Conservation (phyloP, 2,888 invertebrate species). For the Cryptocephalus moraei region DNA sequence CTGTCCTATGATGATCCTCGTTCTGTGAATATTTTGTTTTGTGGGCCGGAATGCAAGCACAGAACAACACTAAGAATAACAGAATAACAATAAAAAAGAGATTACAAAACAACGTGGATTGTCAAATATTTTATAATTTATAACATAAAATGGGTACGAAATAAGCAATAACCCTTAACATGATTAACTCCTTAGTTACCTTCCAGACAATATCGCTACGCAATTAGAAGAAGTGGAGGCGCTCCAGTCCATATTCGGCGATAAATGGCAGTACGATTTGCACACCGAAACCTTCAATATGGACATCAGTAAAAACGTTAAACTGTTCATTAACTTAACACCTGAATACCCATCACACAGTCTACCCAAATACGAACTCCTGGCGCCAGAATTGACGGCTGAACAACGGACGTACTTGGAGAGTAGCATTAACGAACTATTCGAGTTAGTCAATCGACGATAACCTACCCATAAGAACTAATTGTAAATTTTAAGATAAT, state of each 20-base stretch:
- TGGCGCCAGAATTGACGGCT: slow-evolving; percentile 59
- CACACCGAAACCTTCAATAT: slow-evolving; percentile 48
- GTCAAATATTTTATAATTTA: no score
- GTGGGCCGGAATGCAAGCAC: no score
- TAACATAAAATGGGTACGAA: no score
- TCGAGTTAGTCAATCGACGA: slow-evolving; percentile 46
- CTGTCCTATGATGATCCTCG: no score
- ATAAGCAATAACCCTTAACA: no score
- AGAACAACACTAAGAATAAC: no score
- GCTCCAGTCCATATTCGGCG: slow-evolving; percentile 58
- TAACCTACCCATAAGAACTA: neutral
- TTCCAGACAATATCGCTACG: slow-evolving; percentile 23
- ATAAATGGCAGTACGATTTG: slow-evolving; percentile 55
- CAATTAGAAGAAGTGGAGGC: slow-evolving; percentile 60
- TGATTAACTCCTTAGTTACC: no score
- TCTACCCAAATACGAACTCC: slow-evolving; percentile 60
- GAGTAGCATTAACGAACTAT: slow-evolving; percentile 50
- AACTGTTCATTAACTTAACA: slow-evolving; percentile 54
- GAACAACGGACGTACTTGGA: slow-evolving; percentile 41
- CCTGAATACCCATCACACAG: slow-evolving; percentile 51
- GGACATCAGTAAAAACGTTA: slow-evolving; percentile 44
- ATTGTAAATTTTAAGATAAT: no score
- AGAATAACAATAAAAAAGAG: no score
- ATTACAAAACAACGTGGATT: no score
- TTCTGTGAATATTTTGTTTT: no score